phyloP scores from a whole-genome alignment of 2,888 invertebrate species.

The Itoplectis maculator region DNA sequence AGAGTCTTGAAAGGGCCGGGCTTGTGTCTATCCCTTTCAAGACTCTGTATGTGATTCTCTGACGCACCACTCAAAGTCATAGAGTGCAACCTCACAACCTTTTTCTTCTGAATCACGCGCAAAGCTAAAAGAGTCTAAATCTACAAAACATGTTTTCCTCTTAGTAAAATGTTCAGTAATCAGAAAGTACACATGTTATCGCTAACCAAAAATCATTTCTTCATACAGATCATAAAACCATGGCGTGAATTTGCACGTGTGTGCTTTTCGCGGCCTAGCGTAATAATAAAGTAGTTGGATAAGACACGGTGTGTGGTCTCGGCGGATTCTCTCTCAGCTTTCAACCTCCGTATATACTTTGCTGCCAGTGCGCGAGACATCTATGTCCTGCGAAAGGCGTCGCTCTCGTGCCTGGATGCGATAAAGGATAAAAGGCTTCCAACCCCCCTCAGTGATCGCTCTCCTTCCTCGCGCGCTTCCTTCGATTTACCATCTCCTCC shows the following conservation, averaged over 20 bases:
- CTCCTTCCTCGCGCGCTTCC: slow-evolving; percentile 32
- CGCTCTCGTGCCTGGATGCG: slow-evolving; percentile 52
- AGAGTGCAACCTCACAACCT: too few relatives aligned
- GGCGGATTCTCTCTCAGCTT: slow-evolving; percentile 15
- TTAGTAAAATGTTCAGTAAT: too few relatives aligned
- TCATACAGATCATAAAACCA: neutral
- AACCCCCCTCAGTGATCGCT: slow-evolving; percentile 13
- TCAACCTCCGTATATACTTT: neutral
- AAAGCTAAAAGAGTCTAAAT: too few relatives aligned
- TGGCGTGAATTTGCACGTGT: slow-evolving; percentile 3
- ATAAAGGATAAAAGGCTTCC: slow-evolving; percentile 49
- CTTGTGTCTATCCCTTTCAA: too few relatives aligned
- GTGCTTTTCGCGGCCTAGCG: neutral
- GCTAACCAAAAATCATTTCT: neutral
- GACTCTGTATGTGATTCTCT: too few relatives aligned
- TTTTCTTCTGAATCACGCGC: too few relatives aligned
- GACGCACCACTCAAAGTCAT: too few relatives aligned
- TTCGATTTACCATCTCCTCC: slow-evolving; percentile 44
- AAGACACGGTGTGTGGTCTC: slow-evolving; percentile 9
- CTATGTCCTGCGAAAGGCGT: slow-evolving; percentile 30
- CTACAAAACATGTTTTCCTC: too few relatives aligned
- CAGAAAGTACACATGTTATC: too few relatives aligned
- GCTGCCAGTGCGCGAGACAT: neutral
- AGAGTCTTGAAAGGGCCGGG: too few relatives aligned
- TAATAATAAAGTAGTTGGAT: slow-evolving; percentile 16